A percentile compares a stretch with the other conserved stretches of the same genome.
Evolutionary conservation across 2,888 invertebrate species (phyloP).

Genomic region (Eupithecia abbreviata): DNA sequence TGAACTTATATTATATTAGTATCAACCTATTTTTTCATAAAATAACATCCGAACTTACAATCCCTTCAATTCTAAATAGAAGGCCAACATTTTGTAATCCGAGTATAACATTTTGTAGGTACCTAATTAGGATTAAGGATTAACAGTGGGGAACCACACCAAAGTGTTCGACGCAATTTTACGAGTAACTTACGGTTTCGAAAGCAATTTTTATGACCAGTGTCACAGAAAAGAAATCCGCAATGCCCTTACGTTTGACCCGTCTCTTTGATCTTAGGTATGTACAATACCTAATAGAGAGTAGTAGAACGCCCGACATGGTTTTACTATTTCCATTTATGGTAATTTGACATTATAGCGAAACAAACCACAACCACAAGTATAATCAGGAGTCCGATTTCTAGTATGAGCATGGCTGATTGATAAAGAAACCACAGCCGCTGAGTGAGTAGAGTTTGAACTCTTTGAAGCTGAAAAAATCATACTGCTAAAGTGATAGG

Average conservation of each 20-base stretch:
- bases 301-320: not conserved
- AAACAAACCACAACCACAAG: constrained; percentile 23
- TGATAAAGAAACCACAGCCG: constrained; percentile 18
- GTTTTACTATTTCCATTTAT: constrained; percentile 14
- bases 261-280: not conserved
- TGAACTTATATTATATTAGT: too few species aligned
- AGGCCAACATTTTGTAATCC: not conserved
- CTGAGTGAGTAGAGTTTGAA: not conserved
- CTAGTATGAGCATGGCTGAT: constrained; percentile 2
- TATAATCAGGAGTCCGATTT: constrained; percentile 13
- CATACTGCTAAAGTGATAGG: not conserved
- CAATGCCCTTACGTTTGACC: constrained; percentile 9
- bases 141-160: constrained; percentile 32
- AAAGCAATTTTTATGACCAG: constrained; percentile 24
- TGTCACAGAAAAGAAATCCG: constrained; percentile 8
- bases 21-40: not conserved
- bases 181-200: constrained; percentile 22
- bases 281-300: constrained; percentile 9
- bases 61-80: not conserved
- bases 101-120: constrained; percentile 29
- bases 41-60: not conserved
- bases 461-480: not conserved
- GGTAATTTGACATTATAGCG: constrained; percentile 16
- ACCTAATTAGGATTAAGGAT: constrained; percentile 51
- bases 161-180: constrained; percentile 19